These are phyloP conservation scores for Petrolisthes cinctipes DNA, from an alignment of 2,888 invertebrate species.

Conservation along the genomic window DNA sequence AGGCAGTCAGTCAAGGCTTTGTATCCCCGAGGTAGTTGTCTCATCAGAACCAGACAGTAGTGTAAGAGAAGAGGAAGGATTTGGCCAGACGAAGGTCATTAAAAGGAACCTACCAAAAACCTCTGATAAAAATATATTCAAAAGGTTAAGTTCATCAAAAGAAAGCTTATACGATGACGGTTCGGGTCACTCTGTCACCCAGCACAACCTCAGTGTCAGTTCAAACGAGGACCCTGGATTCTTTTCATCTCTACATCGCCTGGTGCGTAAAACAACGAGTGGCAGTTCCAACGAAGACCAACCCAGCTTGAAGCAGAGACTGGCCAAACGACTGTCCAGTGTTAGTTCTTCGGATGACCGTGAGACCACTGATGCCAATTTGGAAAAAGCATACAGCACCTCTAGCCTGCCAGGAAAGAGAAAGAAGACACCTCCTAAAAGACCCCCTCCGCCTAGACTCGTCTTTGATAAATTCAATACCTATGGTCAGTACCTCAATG, in stretches of 20 bases:
- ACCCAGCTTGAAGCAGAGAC: constrained; percentile 35
- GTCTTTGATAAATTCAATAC: constrained; percentile 41
- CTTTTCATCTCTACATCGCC: constrained; percentile 44
- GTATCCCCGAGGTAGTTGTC: constrained; percentile 7
- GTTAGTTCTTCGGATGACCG: constrained; percentile 47
- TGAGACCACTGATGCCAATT: constrained; percentile 12
- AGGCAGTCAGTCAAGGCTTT: background rate
- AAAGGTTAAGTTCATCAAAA: background rate
- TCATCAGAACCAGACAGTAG: constrained; percentile 9
- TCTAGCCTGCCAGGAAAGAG: background rate
- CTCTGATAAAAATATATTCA: background rate
- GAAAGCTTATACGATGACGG: background rate
- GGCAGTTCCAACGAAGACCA: constrained; percentile 45
- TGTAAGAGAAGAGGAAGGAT: background rate
- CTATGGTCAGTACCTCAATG: constrained; percentile 37
- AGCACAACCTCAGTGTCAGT: constrained; percentile 33
- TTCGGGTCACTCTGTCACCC: background rate
- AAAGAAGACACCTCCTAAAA: constrained; percentile 43
- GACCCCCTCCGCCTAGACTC: constrained; percentile 43
- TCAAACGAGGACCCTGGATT: constrained; percentile 45
- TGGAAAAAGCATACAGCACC: constrained; percentile 12
- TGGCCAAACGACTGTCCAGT: constrained; percentile 45
- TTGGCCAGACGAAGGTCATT: background rate
- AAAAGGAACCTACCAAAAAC: background rate
- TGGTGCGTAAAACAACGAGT: constrained; percentile 44